Conservation (phyloP, 1,140 invertebrate genomes). For the Tachypleus tridentatus region DNA sequence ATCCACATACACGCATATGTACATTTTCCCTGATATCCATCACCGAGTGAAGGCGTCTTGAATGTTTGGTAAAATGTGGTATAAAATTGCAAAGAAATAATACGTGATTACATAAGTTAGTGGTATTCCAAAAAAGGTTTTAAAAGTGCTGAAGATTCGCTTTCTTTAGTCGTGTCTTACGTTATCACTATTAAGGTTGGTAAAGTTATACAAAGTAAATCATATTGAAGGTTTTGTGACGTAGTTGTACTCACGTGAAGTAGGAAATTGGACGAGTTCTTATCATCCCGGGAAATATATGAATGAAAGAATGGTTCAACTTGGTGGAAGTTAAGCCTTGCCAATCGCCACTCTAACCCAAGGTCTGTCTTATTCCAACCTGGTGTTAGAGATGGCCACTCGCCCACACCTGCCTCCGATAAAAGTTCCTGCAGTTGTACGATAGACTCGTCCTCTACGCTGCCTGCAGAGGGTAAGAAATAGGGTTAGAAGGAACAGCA, state of each 20-base stretch:
- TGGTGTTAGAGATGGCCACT: conserved; percentile 39
- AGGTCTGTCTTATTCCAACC: conserved; percentile 29
- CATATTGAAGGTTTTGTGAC: no score
- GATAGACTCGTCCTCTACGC: conserved; percentile 29
- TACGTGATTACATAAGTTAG: no score
- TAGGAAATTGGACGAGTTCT: conserved; percentile 39
- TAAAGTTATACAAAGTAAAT: no score
- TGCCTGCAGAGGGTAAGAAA: conserved; percentile 6
- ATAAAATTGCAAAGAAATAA: no score
- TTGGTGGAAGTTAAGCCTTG: conserved; percentile 38
- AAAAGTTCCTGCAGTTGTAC: conserved; percentile 29
- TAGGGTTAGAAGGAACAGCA: background rate
- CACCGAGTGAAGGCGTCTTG: no score
- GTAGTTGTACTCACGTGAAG: conserved; percentile 30
- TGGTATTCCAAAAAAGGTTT: no score
- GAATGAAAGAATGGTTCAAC: conserved; percentile 41
- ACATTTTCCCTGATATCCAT: no score
- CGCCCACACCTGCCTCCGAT: conserved; percentile 31
- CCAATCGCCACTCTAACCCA: conserved; percentile 35
- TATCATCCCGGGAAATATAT: conserved; percentile 41
- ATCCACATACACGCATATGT: no score
- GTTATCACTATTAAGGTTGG: no score
- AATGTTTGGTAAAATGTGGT: no score
- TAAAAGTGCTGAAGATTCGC: no score
- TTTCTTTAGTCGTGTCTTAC: no score